Evolutionary conservation across 1,140 invertebrate species (phyloP).

Genomic region (Manduca sexta): DNA sequence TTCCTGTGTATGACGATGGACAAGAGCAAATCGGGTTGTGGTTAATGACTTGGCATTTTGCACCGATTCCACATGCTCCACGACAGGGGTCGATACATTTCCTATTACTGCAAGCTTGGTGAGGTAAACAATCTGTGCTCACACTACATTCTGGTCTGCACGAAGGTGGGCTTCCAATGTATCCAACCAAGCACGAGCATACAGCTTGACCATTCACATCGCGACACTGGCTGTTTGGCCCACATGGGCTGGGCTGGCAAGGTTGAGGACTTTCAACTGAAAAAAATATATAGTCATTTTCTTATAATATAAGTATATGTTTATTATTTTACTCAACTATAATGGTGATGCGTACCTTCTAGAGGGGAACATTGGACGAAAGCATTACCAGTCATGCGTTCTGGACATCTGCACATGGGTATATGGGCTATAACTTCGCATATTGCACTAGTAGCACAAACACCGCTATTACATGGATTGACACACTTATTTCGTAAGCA

Average conservation of each 20-base stretch:
- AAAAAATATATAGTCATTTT: slow-evolving; percentile 24
- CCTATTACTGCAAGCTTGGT: slow-evolving; percentile 80
- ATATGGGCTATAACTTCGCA: slow-evolving; percentile 81
- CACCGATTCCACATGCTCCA: slow-evolving; percentile 80
- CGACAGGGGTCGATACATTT: slow-evolving; percentile 84
- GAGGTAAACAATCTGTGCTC: slow-evolving; percentile 79
- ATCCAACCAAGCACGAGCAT: slow-evolving; percentile 82
- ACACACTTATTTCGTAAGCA: slow-evolving; percentile 77
- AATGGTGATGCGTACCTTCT: slow-evolving; percentile 65
- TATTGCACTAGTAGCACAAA: slow-evolving; percentile 80
- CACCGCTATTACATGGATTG: slow-evolving; percentile 76
- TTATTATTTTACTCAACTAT: too few relatives aligned
- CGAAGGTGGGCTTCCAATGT: slow-evolving; percentile 84
- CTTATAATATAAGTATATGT: neutral
- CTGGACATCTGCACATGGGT: slow-evolving; percentile 79
- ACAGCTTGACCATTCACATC: slow-evolving; percentile 79
- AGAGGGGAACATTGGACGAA: slow-evolving; percentile 77
- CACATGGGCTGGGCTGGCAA: slow-evolving; percentile 77
- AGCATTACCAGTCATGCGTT: slow-evolving; percentile 82
- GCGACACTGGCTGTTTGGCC: slow-evolving; percentile 79
- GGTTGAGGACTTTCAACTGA: slow-evolving; percentile 58
- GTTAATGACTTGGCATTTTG: slow-evolving; percentile 81
- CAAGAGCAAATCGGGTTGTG: slow-evolving; percentile 87
- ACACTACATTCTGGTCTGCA: slow-evolving; percentile 81
- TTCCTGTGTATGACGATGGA: slow-evolving; percentile 77